These are phyloP conservation scores for Tiaroga cobitis DNA, from an alignment of 2,797 vertebrate genomes.

Conservation along the genomic window DNA sequence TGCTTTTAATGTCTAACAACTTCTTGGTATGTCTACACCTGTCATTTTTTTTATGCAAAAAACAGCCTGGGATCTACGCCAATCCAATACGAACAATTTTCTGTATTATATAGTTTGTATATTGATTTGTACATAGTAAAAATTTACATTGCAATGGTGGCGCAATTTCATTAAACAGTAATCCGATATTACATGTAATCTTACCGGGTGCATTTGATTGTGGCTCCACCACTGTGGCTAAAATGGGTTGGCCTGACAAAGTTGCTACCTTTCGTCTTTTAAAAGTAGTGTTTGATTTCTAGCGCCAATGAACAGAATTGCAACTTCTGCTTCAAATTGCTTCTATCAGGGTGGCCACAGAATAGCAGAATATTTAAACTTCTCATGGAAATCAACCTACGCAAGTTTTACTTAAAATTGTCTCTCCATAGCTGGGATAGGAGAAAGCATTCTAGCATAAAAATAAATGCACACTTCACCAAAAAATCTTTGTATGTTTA, in stretches of 20 bases:
- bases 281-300: not conserved
- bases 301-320: not conserved
- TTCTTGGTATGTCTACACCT: not conserved
- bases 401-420: not conserved
- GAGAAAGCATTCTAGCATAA: not conserved
- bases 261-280: not conserved
- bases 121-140: not conserved
- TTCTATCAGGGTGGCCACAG: not conserved
- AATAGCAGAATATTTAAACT: not conserved
- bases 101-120: not conserved
- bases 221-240: not conserved
- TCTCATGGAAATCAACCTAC: not conserved
- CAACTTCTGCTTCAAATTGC: not conserved
- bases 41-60: not conserved
- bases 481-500: not conserved
- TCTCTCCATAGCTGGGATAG: not conserved
- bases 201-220: not conserved
- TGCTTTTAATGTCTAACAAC: not conserved
- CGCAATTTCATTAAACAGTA: not conserved
- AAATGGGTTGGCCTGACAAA: not conserved
- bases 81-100: not conserved
- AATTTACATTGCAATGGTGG: not conserved
- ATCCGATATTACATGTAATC: not conserved
- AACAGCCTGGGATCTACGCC: not conserved
- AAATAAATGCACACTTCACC: not conserved